Conservation (phyloP, 2,888 invertebrate genomes). For the Callosobruchus maculatus region DNA sequence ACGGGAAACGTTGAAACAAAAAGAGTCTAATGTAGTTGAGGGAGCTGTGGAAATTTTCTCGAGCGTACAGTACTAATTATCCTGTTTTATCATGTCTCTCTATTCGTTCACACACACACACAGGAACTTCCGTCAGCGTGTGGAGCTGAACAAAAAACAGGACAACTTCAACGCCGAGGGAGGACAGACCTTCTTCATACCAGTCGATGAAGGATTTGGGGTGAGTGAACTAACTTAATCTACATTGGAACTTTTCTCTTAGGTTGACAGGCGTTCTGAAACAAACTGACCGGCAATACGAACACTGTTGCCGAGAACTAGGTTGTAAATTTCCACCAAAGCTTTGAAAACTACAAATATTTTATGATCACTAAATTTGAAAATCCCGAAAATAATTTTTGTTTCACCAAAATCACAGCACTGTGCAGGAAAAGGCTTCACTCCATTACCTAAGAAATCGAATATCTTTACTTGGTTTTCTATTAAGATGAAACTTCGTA, state of each 20-base stretch:
- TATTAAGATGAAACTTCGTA: no score
- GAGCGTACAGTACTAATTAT: background rate
- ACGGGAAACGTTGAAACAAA: background rate
- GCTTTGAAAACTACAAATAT: no score
- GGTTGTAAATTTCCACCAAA: no score
- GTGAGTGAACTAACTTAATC: slow-evolving; percentile 49
- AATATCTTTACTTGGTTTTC: no score
- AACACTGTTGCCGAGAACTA: no score
- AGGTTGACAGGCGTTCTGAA: no score
- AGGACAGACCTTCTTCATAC: slow-evolving; percentile 84
- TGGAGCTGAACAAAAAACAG: slow-evolving; percentile 68
- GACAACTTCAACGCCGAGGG: slow-evolving; percentile 75
- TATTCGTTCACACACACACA: slow-evolving; percentile 29
- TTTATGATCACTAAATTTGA: no score
- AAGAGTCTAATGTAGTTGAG: background rate
- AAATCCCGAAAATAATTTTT: no score
- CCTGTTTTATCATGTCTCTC: background rate
- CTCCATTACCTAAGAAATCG: no score
- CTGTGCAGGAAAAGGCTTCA: no score
- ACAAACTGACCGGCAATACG: no score
- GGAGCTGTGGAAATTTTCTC: background rate
- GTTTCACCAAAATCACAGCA: no score
- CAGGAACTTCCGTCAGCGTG: slow-evolving; percentile 73
- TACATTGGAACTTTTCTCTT: background rate
- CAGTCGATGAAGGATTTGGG: slow-evolving; percentile 86